phyloP scores from a whole-genome alignment of 2,113 vertebrate genomes.

The Oryzias curvinotus region DNA sequence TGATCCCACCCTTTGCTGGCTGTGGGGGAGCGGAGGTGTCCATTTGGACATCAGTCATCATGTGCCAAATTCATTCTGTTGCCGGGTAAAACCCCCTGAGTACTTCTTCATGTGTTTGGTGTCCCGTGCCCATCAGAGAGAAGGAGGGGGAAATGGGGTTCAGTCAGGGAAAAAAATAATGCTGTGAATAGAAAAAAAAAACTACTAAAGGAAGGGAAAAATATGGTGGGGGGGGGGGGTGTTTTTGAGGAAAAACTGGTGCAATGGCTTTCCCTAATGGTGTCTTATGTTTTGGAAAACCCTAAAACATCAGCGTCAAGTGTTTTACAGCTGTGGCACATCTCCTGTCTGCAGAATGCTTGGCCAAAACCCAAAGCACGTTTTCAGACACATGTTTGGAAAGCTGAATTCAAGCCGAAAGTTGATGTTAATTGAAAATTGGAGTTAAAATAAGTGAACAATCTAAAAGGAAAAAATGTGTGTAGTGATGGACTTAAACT shows the following conservation, averaged over 20 bases:
- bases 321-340: not conserved
- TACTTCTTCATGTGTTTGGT: slow-evolving; percentile 70
- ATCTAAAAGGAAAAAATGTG: not conserved
- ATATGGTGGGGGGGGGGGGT: slow-evolving; percentile 1
- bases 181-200: slow-evolving; percentile 9
- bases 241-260: not conserved
- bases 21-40: not conserved
- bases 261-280: slow-evolving; percentile 4
- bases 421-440: not conserved
- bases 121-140: slow-evolving; percentile 76
- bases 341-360: not conserved
- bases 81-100: slow-evolving; percentile 55
- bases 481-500: not conserved
- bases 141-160: not conserved
- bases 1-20: slow-evolving; percentile 64
- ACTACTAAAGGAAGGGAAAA: not conserved
- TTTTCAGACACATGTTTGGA: slow-evolving; percentile 11
- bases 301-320: not conserved
- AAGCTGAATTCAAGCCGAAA: slow-evolving; percentile 3
- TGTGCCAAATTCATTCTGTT: slow-evolving; percentile 70
- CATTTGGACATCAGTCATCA: slow-evolving; percentile 37
- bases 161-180: slow-evolving; percentile 8
- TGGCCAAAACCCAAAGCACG: not conserved
- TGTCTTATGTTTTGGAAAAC: slow-evolving; percentile 1
- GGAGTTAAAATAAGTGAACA: not conserved